Evolutionary conservation across 2,113 vertebrate genomes (phyloP).

Genomic region (Cheilinus undulatus): DNA sequence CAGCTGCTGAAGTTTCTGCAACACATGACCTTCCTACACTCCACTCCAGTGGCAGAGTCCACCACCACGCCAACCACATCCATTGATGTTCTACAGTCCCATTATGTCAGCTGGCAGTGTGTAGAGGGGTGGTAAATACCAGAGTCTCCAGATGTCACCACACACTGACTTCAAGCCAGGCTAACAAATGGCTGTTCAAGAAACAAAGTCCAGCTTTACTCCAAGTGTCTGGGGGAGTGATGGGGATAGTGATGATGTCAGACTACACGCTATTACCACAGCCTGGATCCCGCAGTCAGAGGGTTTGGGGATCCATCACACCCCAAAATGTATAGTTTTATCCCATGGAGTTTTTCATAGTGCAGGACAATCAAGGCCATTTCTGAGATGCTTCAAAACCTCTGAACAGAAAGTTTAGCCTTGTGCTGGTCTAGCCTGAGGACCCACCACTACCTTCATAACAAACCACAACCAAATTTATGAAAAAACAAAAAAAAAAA

Average conservation of each 20-base stretch:
- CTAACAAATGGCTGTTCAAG: slow-evolving; percentile 19
- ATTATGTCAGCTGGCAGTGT: slow-evolving; percentile 64
- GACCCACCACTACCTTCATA: no score
- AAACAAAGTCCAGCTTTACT: slow-evolving; percentile 32
- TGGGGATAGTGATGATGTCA: slow-evolving; percentile 10
- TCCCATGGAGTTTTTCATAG: no score
- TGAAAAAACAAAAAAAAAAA: no score
- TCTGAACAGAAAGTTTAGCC: no score
- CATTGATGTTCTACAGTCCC: slow-evolving; percentile 55
- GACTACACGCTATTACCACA: no score
- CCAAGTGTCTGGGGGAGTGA: slow-evolving; percentile 48
- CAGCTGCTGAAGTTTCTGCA: slow-evolving; percentile 18
- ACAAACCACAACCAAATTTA: no score
- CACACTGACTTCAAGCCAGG: slow-evolving; percentile 34
- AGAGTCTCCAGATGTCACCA: slow-evolving; percentile 59
- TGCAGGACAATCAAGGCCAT: no score
- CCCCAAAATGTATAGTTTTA: no score
- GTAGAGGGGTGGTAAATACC: slow-evolving; percentile 50
- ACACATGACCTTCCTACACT: slow-evolving; percentile 52
- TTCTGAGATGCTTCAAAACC: no score
- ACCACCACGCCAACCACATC: slow-evolving; percentile 56
- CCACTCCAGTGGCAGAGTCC: slow-evolving; percentile 52
- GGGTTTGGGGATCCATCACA: no score
- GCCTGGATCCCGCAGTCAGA: no score
- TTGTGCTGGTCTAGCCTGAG: no score